Base-by-base conservation (phyloP, 64 coral and sea anemone species). In the Hydrozoanthus tunicans region DNA sequence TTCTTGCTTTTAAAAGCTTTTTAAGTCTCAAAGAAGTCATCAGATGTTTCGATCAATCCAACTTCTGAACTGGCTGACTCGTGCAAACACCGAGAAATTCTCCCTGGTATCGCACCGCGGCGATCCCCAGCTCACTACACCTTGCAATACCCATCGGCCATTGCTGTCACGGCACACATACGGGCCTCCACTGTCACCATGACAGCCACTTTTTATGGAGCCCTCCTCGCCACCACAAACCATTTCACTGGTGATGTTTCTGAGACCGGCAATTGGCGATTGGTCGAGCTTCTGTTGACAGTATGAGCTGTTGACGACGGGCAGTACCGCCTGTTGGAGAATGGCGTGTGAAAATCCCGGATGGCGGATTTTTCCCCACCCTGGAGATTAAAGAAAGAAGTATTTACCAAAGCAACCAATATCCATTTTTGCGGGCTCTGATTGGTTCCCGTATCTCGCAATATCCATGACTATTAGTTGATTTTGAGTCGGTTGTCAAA, bases 171-270 rank as follows among this genome's bases (percentile, higher is more conserved):
- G 79, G 70, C 93, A 94, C 7, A 94, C 86, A 57, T 83, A 94
- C 52, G 93, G 93, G 9, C 93, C 93, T 6, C 93, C 86, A 51
- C 93, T 94, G 70, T 94, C 93, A 69, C 93, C 88, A 90, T 94
- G 88, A 71, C 93, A 94, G 84, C 93, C 88, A 58, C 93, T 77
- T 3, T 90, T 89, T 4, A 73, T 73, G 17, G 93, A 90, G 20
- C 93, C 93, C 6, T 56, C 20, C 15, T 83, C 88, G 8, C 93
- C 93, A 51, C 70, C 93, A 66, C 93, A 94, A 5, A 94, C 79
- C 93, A 94, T 94, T 17, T 55, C 6, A n/a, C 7, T 83, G n/a
- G 93, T 94, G 43, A 94, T 94, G 79, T 86, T 88, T 55, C 9
- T 74, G 7, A 72, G 23, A 3, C 68, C 54, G 11, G 68, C 69